Base-by-base conservation (phyloP, 2,113 vertebrate genomes). In the Anhinga anhinga region DNA sequence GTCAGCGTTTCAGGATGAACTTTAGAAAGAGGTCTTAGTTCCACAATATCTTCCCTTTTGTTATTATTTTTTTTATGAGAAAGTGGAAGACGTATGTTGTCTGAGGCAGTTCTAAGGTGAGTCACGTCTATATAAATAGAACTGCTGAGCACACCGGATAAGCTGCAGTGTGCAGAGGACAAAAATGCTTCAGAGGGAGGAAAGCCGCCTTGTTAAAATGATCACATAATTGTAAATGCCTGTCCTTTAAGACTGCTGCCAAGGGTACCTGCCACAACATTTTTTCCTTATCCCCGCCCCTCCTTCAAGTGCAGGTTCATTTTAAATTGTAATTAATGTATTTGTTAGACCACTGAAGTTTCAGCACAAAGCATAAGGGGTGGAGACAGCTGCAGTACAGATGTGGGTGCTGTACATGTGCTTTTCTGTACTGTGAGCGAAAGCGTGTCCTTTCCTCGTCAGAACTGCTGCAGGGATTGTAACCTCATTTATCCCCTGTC, bases 101-200 rank as follows among this genome's bases (percentile, higher is more conserved):
- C 66, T 86, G 77, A 91, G 72, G 86, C 38, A 45, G 47, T 13
- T 53, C 49, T 69, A 34, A 85, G 90, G 91, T 92, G 91, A 96
- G 72, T 94, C 81, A 91, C 2, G 0, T 52, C 52, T 56, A 6
- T 73, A 86, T 93, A 89, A 93, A 94, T 49, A 95, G 82, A 90
- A 94, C 50, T 79, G 74, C 94, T 90, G 94, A 96, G 94, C 90
- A 73, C 38, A 26, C 26, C 0, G 25, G 58, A n/a, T 85, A 42
- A 93, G 72, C 95, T 90, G 91, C 78, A 36, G 53, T 6, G 19
- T 73, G 77, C 69, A 72, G 85, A 81, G 82, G 95, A 72, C 92
- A 84, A 29, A 78, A 92, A 45, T 22, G 61, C 36, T 88, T 74
- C 8, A 26, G 94, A 74, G 34, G 65, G 63, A 69, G 87, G 65